Evolutionary conservation across 2,888 invertebrate species (phyloP).

Genomic region (Cotesia congregata): DNA sequence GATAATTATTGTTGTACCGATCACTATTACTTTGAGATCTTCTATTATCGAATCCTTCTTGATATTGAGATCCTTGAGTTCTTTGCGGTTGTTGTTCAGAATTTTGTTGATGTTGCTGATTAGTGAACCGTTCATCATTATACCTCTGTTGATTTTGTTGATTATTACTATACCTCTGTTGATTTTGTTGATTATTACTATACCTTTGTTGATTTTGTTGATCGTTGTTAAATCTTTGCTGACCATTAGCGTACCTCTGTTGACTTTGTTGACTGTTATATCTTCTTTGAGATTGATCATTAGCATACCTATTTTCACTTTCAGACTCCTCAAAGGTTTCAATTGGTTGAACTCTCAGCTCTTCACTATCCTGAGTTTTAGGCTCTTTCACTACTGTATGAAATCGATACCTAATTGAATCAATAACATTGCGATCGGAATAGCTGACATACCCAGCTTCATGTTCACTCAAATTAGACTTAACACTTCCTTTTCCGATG

Average conservation of each 20-base stretch:
- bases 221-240: neutral
- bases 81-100: neutral
- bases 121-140: neutral
- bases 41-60: neutral
- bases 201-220: neutral
- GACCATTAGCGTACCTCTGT: neutral
- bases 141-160: neutral
- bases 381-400: constrained; percentile 63
- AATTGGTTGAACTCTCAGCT: constrained; percentile 39
- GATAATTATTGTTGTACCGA: neutral
- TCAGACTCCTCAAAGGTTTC: constrained; percentile 25
- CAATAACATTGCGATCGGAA: constrained; percentile 60
- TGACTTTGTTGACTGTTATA: neutral
- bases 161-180: neutral
- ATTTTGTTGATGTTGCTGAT: neutral
- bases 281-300: neutral
- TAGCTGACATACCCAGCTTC: constrained; percentile 67
- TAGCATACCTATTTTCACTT: neutral
- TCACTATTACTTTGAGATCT: neutral
- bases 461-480: constrained; percentile 62
- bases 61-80: neutral
- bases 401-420: constrained; percentile 64
- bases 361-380: constrained; percentile 43
- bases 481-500: constrained; percentile 59
- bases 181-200: too few species aligned